Base-by-base conservation (phyloP, 92 coral and sea anemone species). In the Umimayanthus kanabou region DNA sequence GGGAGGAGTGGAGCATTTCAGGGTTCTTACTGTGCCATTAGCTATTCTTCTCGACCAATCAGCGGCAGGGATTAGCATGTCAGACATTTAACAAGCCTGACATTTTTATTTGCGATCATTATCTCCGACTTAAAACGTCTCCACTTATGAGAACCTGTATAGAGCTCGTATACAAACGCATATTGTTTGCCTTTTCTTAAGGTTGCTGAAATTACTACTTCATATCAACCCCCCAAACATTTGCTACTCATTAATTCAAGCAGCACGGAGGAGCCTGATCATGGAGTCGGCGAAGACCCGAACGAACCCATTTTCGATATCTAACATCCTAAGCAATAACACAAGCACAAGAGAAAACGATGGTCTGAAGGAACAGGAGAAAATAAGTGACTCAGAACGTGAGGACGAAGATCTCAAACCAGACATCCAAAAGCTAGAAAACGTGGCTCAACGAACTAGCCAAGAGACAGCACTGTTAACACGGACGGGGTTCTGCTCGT, bases 71-170 rank as follows among this genome's bases (percentile, higher is more conserved):
- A 87, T 94, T 88, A 85, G 90, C 95, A 88, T 95, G 97, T 93
- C 98, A 92, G 95, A 87, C 96, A 96, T 95, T 94, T 94, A 96
- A 96, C 95, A 92, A 95, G 93, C 94, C 94, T 97, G 99, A 95
- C 99, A 92, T 94, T 94, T 97, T 97, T 96, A 97, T 95, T 97
- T 95, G 91, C 85, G 99, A 97, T 97, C 99, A 97, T 97, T 95
- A 97, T 97, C 98, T 89, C 89, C 81, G 98, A 88, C 98, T 97
- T 95, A 95, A 97, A 94, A 92, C 92, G 99, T 96, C 98, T 95
- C 97, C 99, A 94, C 96, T 93, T 94, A 95, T 91, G 97, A 94
- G 94, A 92, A 91, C 82, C 91, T 93, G 96, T 95, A 97, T 92
- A 95, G 98, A 95, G 92, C 88, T 83, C 98, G 87, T 72, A 91